phyloP scores from a whole-genome alignment of 2,113 vertebrate genomes.

The Channa maculata region DNA sequence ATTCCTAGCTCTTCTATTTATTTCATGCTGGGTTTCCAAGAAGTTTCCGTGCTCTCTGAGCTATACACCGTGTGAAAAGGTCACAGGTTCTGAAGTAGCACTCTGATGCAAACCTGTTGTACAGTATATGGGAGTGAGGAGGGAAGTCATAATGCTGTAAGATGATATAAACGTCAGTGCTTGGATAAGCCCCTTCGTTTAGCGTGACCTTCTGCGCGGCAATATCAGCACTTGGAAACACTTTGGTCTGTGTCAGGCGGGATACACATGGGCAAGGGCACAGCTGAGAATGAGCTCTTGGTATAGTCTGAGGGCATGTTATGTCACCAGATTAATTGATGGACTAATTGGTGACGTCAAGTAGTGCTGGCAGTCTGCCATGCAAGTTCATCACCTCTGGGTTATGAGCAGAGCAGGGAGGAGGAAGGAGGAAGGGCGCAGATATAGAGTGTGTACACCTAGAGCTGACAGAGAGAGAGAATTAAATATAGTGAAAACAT shows the following conservation, averaged over 20 bases:
- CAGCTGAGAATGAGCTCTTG: conserved; percentile 22
- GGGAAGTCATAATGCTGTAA: conserved; percentile 10
- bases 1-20: conserved; percentile 2
- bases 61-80: conserved; percentile 13
- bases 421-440: too few relatives aligned
- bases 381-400: conserved; percentile 52
- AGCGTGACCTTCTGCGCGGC: conserved; percentile 48
- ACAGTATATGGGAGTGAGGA: background rate
- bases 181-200: conserved; percentile 29
- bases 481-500: background rate
- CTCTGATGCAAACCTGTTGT: conserved; percentile 4
- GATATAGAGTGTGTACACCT: background rate
- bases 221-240: conserved; percentile 58
- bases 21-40: conserved; percentile 6
- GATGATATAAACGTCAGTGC: conserved; percentile 23
- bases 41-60: conserved; percentile 5
- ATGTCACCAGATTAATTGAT: conserved; percentile 59
- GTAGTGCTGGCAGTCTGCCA: conserved; percentile 47
- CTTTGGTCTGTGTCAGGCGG: conserved; percentile 32
- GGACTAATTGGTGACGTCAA: conserved; percentile 62
- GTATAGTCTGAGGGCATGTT: conserved; percentile 50
- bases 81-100: conserved; percentile 16
- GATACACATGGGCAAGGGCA: conserved; percentile 50
- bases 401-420: conserved; percentile 9
- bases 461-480: background rate